These are phyloP conservation scores for Natator depressus DNA, from an alignment of 2,113 vertebrate genomes.

Conservation along the genomic window DNA sequence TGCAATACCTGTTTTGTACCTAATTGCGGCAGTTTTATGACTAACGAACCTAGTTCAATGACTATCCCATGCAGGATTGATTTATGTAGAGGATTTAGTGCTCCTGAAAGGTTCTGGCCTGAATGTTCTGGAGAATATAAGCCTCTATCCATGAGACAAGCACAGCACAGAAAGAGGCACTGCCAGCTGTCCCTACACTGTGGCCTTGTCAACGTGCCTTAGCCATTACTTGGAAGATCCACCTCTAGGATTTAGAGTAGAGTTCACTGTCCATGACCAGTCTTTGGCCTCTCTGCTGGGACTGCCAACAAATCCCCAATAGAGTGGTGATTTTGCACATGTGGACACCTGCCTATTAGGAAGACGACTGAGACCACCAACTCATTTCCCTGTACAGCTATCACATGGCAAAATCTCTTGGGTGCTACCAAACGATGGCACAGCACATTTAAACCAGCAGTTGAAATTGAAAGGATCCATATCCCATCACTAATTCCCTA, in stretches of 20 bases:
- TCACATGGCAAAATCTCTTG: conserved; percentile 2
- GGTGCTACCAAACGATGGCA: background rate
- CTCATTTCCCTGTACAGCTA: background rate
- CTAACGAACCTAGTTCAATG: background rate
- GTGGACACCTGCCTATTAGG: background rate
- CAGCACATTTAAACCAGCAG: conserved; percentile 7
- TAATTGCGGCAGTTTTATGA: background rate
- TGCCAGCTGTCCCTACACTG: background rate
- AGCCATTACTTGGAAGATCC: background rate
- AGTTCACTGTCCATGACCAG: conserved; percentile 19
- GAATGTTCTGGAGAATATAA: background rate
- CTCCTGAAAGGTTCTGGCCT: background rate
- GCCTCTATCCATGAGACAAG: background rate
- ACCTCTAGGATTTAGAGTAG: background rate
- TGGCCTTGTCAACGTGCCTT: conserved; percentile 11
- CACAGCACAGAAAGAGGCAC: background rate
- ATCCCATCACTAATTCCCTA: background rate
- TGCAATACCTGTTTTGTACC: background rate
- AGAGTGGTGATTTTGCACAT: conserved; percentile 20
- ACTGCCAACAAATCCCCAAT: conserved; percentile 13
- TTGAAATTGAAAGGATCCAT: background rate
- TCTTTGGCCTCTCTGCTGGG: background rate
- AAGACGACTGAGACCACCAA: conserved; percentile 1
- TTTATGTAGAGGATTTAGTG: background rate
- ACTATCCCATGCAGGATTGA: background rate